A percentile compares a stretch with the other conserved stretches of the same genome.
These are phyloP conservation scores for Deilephila porcellus DNA, from an alignment of 2,888 invertebrate species.

Conservation along the genomic window DNA sequence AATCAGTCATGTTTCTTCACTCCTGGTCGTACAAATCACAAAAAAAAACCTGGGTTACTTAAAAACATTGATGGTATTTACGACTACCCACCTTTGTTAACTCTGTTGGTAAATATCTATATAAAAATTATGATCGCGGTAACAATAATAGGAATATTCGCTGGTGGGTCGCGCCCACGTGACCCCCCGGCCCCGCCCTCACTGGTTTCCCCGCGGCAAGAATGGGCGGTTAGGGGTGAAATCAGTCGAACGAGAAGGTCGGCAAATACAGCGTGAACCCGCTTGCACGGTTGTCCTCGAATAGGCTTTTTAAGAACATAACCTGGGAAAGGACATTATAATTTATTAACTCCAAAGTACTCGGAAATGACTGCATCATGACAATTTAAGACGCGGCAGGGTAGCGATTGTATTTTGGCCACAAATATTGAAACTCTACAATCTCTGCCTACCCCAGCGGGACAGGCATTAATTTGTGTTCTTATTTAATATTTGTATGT, in stretches of 20 bases:
- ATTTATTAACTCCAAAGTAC: neutral
- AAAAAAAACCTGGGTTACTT: too few species aligned
- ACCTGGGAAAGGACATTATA: slow-evolving; percentile 77
- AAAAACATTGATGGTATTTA: too few species aligned
- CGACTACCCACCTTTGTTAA: too few species aligned
- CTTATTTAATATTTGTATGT: too few species aligned
- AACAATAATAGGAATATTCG: slow-evolving; percentile 11
- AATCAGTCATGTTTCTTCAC: too few species aligned
- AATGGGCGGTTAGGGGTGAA: neutral
- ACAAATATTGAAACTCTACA: too few species aligned
- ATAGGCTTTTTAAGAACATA: slow-evolving; percentile 91
- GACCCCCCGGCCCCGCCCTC: neutral
- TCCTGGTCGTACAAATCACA: too few species aligned
- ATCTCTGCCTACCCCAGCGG: too few species aligned
- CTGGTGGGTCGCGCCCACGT: neutral
- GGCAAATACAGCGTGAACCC: slow-evolving; percentile 58
- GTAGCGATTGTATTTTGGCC: neutral
- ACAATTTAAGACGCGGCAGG: too few species aligned
- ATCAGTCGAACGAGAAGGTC: slow-evolving; percentile 54
- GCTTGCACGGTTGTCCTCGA: slow-evolving; percentile 82
- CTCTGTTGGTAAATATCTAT: neutral
- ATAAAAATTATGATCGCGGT: slow-evolving; percentile 6
- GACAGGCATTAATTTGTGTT: too few species aligned
- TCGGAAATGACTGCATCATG: too few species aligned
- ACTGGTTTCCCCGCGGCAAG: neutral